These are phyloP conservation scores for Fopius arisanus DNA, from an alignment of 1,140 invertebrate species.

Conservation along the genomic window DNA sequence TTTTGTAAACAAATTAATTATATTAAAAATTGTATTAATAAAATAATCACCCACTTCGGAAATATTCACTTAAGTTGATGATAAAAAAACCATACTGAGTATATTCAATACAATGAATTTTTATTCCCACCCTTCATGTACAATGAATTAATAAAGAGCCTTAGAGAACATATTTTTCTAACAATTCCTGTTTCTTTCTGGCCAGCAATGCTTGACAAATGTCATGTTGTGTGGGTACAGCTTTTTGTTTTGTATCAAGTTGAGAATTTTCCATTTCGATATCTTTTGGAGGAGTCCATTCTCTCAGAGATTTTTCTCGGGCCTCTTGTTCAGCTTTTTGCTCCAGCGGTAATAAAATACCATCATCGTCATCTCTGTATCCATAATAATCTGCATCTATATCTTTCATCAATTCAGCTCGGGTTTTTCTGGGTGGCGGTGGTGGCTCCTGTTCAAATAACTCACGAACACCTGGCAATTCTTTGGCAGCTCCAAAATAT, in stretches of 20 bases:
- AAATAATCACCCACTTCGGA: conserved; percentile 56
- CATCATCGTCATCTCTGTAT: conserved; percentile 98
- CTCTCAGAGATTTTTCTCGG: conserved; percentile 69
- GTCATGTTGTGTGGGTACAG: conserved; percentile 87
- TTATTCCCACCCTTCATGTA: conserved; percentile 4
- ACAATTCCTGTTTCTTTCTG: conserved; percentile 88
- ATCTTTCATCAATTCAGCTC: conserved; percentile 96
- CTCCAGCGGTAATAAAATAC: conserved; percentile 90
- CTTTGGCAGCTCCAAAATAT: conserved; percentile 99
- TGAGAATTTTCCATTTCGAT: conserved; percentile 64
- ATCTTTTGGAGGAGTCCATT: conserved; percentile 67
- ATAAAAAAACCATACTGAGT: neutral
- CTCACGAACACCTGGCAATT: conserved; percentile 96
- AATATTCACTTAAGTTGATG: conserved; percentile 1
- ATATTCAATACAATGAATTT: neutral
- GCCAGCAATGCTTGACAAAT: conserved; percentile 88
- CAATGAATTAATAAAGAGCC: conserved; percentile 34
- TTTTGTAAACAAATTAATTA: conserved; percentile 63
- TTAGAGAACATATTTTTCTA: conserved; percentile 75
- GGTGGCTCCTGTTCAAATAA: conserved; percentile 96
- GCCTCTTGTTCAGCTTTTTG: conserved; percentile 78
- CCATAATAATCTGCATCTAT: conserved; percentile 99
- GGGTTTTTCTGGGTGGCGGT: conserved; percentile 85
- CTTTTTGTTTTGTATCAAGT: conserved; percentile 77
- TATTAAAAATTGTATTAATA: conserved; percentile 41